Evolutionary conservation across 2,797 vertebrate genomes (phyloP), one percentile per base, ranked within the genome.

Genomic region (Melanogrammus aeglefinus): DNA sequence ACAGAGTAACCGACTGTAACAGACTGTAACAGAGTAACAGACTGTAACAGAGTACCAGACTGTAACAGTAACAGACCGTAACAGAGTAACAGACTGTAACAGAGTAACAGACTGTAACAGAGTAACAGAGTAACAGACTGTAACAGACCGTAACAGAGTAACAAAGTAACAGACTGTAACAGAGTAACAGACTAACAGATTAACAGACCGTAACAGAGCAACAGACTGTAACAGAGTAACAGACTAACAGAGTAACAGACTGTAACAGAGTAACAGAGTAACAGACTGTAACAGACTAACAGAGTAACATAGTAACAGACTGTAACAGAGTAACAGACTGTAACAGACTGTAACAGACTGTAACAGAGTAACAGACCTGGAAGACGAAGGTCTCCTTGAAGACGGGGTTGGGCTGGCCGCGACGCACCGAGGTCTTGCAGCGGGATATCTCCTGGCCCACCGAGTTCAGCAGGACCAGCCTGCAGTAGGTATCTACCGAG

Each of bases 341-440:
- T 57, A 57, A 57, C 51, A 57, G 51, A 57, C n/a, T n/a, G 44
- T 57, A 57, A n/a, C 51, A 57, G 51, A 57, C 18, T 0, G 18
- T 24, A 24, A 63, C 51, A 63, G 51, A 63, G 51, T 24, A n/a
- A 63, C 51, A 63, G 51, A 63, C 51, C 51, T 99, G 97, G 95
- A 99, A 99, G 87, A 98, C 93, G 85, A 99, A 99, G 0, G 96
- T 98, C 91, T 99, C 98, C 93, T 98, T 98, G 93, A 96, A 99
- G 88, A 99, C 92, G 0, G 98, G 98, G 89, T 98, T 99, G 76
- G 98, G 98, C 82, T 99, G 98, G 0, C 96, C 95, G 33, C 96
- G 95, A 0, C 97, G 96, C 80, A 99, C 69, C 0, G 97, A 97
- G 0, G 97, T 99, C 93, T 98, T 99, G 86, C 97, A 98, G 18